These are phyloP conservation scores for Mystacides longicornis DNA, from an alignment of 2,888 invertebrate species.

Conservation along the genomic window DNA sequence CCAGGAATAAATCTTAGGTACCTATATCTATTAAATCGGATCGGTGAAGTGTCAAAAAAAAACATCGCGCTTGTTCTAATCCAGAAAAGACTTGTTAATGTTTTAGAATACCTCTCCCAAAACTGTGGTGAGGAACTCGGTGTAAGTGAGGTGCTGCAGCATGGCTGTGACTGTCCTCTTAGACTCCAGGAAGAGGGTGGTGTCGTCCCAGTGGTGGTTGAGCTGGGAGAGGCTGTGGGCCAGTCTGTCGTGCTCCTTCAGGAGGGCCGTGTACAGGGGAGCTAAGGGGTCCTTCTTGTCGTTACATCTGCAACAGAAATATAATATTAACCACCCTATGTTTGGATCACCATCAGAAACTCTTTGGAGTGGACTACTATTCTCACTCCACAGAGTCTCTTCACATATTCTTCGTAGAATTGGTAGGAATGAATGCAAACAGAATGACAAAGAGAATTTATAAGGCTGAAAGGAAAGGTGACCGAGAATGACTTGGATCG, in stretches of 20 bases:
- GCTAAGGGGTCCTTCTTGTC: conserved; percentile 56
- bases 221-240: conserved; percentile 60
- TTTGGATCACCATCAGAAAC: neutral
- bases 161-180: conserved; percentile 68
- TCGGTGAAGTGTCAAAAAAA: too few species aligned
- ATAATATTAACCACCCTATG: neutral
- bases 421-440: too few species aligned
- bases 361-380: neutral
- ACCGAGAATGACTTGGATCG: too few species aligned
- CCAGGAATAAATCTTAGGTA: too few species aligned
- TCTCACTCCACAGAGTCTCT: too few species aligned
- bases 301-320: conserved; percentile 47
- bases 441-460: too few species aligned
- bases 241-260: conserved; percentile 75
- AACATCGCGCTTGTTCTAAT: too few species aligned
- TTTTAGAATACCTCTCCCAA: conserved; percentile 55
- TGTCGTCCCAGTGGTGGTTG: conserved; percentile 76
- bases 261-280: conserved; percentile 61
- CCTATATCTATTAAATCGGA: too few species aligned
- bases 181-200: conserved; percentile 67
- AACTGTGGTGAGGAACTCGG: conserved; percentile 73
- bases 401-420: too few species aligned
- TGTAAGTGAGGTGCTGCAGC: conserved; percentile 78
- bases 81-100: too few species aligned
- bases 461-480: too few species aligned